Evolutionary conservation across 2,888 invertebrate genomes (phyloP), one percentile per base, ranked within the genome.

Genomic region (Pristionchus maxplancki): DNA sequence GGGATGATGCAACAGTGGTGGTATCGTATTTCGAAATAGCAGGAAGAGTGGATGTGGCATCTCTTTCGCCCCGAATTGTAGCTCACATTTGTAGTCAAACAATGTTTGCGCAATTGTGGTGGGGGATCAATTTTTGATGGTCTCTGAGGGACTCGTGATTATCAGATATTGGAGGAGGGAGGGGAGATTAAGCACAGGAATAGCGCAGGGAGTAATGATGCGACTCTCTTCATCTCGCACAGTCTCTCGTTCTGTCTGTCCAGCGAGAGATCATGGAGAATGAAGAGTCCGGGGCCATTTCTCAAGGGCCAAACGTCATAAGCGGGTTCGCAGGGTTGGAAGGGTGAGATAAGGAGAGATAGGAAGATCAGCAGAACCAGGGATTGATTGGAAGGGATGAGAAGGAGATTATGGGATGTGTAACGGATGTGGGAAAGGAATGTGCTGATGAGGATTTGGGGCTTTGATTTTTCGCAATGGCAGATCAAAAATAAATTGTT

Each of bases 81-180:
- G 40, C 37, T 71, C 37, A 37, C 31, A 64, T 71, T 37, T 71
- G 71, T 58, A 71, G 31, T 71, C 71, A 37, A 37, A 24, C 31
- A 37, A 37, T 71, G 71, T 71, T 71, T 71, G 71, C 71, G 15
- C 58, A 71, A 20, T 71, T 17, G 37, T 37, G 71, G n/a, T n/a
- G 58, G n/a, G 71, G 31, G 71, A 71, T 71, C 71, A 71, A 71
- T 37, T 71, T 71, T 71, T 71, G 71, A 71, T 71, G 37, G 64
- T 34, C 71, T 71, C 37, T 71, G 37, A 40, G 71, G 8, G 71
- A 9, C 71, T 71, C 71, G 71, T 71, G 71, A 71, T 71, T 71
- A 37, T 37, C 8, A 71, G 20, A 71, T 71, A 71, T 71, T 71
- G 71, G 71, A 64, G 9, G n/a, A 64, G 58, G n/a, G n/a, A n/a